phyloP scores from a whole-genome alignment of 2,113 vertebrate species.

The Ophiodon elongatus region DNA sequence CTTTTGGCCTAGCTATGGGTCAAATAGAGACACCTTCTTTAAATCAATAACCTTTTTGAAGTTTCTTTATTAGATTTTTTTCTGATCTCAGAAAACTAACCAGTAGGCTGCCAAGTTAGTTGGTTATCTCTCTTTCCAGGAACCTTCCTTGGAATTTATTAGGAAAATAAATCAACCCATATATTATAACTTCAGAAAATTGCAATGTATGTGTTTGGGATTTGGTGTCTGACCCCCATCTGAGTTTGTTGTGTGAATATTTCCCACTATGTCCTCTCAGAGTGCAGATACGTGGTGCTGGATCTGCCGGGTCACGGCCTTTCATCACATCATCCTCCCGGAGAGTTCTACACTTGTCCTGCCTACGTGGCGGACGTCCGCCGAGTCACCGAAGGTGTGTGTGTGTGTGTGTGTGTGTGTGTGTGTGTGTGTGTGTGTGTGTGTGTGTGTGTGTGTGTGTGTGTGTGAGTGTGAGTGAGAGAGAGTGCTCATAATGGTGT shows the following conservation, averaged over 20 bases:
- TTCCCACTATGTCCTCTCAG: slow-evolving; percentile 70
- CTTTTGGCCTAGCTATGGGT: too few relatives aligned
- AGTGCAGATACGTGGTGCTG: slow-evolving; percentile 84
- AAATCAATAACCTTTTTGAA: neutral
- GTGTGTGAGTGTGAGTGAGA: too few relatives aligned
- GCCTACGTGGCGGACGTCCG: slow-evolving; percentile 84
- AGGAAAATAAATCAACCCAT: too few relatives aligned
- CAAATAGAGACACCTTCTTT: neutral
- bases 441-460: too few relatives aligned
- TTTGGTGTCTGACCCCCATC: too few relatives aligned
- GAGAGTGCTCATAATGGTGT: neutral
- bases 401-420: neutral
- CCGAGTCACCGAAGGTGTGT: slow-evolving; percentile 71
- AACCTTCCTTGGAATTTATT: neutral
- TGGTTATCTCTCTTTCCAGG: too few relatives aligned
- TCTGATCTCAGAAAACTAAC: too few relatives aligned
- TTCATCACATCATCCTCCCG: slow-evolving; percentile 88
- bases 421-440: too few relatives aligned
- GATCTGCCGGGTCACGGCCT: slow-evolving; percentile 90
- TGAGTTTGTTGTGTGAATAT: neutral
- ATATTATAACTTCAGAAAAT: too few relatives aligned
- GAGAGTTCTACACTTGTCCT: slow-evolving; percentile 82
- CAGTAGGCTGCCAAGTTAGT: too few relatives aligned
- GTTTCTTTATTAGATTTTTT: too few relatives aligned
- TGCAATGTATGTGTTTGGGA: neutral